Base-by-base conservation (phyloP, 2,888 invertebrate genomes). In the Hirtodrosophila trivittata region DNA sequence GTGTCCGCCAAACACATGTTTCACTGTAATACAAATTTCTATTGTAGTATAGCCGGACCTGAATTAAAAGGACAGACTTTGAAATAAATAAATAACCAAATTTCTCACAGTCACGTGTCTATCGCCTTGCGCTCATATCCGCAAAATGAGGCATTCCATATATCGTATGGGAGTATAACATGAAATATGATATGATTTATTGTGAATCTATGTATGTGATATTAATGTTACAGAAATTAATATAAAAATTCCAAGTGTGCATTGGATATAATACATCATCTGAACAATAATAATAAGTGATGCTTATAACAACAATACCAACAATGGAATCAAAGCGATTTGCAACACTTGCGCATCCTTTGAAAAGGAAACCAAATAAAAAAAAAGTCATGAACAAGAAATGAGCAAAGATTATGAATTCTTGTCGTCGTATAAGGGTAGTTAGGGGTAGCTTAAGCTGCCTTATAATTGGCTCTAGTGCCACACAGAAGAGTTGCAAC, bases 261-360 rank as follows among this genome's bases (percentile, higher is more conserved):
- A 78, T 63, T 67, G 65, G 43, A 65, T 47, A 71, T 70, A 80
- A 81, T 81, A 74, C 84, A 83, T 83, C 84, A 83, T 71, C 63
- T 18, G 64, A 60, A 51, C 50, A 71, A 65, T 58, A 72, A 66
- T 63, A 65, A 63, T 51, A 63, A 69, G 68, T 58, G 49, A 69
- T 68, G 51, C 73, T 69, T 64, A 58, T 64, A 64, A 77, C 65
- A 78, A 78, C 75, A 83, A 83, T 65, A 47, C 57, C 60, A 68
- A 83, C 83, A 83, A 83, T 76, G 86, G 71, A 83, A 86, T 86
- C 84, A 86, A 86, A 84, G 84, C 83, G 86, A 83, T 83, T 83
- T 62, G 83, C 81, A 75, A 83, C 86, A 86, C 84, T 83, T 83
- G 82, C 74, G 76, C 75, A 81, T 85, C 81, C 81, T 81, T 78